Conservation (phyloP, 2,113 vertebrate genomes). For the Triplophysa siluroides region DNA sequence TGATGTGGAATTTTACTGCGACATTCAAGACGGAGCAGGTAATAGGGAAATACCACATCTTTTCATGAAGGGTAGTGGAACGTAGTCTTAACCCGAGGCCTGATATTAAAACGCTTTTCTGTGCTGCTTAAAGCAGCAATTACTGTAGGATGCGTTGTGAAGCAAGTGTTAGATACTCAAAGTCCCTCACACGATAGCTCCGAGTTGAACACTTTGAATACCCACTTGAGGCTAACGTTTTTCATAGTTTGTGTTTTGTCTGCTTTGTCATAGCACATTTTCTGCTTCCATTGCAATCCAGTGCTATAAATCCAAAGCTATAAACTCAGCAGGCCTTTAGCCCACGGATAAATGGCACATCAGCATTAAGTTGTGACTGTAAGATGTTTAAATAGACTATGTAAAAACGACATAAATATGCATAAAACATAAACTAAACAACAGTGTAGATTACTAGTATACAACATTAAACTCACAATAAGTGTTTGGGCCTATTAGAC, state of each 20-base stretch:
- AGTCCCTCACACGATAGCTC: constrained; percentile 56
- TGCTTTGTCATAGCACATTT: constrained; percentile 28
- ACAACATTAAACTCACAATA: too few relatives aligned
- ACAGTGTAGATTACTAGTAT: too few relatives aligned
- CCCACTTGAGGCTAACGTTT: constrained; percentile 57
- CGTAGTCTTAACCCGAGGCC: constrained; percentile 56
- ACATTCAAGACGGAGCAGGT: constrained; percentile 37
- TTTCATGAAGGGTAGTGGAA: constrained; percentile 48
- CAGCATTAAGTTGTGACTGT: constrained; percentile 32
- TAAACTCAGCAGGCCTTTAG: constrained; percentile 40
- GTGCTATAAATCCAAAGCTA: constrained; percentile 31
- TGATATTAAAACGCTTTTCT: constrained; percentile 53
- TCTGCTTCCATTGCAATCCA: constrained; percentile 20
- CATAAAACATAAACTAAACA: too few relatives aligned
- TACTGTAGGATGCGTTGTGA: constrained; percentile 58
- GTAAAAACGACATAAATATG: too few relatives aligned
- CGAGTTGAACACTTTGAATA: constrained; percentile 50
- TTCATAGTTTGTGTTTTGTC: constrained; percentile 45
- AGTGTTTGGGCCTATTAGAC: too few relatives aligned
- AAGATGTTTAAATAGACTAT: background rate
- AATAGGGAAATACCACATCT: constrained; percentile 54
- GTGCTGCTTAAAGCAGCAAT: constrained; percentile 60
- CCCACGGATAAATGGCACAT: constrained; percentile 48
- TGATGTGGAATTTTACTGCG: constrained; percentile 44
- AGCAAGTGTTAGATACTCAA: constrained; percentile 60